Percentiles rank a stretch among this genome's conserved stretches.
Evolutionary conservation across 2,888 invertebrate genomes (phyloP).

Genomic region (Acholoe squamosa): DNA sequence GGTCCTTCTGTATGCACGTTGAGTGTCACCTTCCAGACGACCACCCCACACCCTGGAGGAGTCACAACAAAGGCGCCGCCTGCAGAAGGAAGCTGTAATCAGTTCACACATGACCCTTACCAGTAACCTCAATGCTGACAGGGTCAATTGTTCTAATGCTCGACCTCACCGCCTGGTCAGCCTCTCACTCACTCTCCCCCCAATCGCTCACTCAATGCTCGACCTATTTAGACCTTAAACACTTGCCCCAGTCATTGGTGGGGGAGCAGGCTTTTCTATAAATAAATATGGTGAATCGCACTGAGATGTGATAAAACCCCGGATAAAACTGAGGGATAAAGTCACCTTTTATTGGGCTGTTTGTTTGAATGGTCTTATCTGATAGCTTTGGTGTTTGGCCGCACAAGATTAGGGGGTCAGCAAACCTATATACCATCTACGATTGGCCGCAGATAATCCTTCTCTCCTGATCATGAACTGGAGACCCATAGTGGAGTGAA

Average conservation of each 20-base stretch:
- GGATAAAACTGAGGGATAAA: slow-evolving; percentile 26
- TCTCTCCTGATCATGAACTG: too few species aligned
- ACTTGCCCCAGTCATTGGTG: neutral
- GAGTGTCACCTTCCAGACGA: too few species aligned
- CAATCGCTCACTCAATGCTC: neutral
- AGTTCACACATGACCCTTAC: neutral
- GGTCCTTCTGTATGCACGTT: too few species aligned
- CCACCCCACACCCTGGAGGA: neutral
- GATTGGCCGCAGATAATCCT: too few species aligned
- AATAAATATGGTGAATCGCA: slow-evolving; percentile 16
- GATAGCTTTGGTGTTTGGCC: neutral
- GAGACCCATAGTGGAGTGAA: too few species aligned
- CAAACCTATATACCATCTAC: neutral
- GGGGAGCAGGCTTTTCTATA: slow-evolving; percentile 1
- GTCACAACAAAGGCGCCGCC: neutral
- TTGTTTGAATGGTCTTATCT: neutral
- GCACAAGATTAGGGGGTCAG: neutral
- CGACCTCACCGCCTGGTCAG: slow-evolving; percentile 21
- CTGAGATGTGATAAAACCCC: neutral
- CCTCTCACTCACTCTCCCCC: neutral
- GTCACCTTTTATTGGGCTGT: slow-evolving; percentile 3
- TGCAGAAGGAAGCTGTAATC: neutral
- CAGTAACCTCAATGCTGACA: neutral
- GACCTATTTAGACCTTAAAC: slow-evolving; percentile 13
- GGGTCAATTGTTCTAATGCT: slow-evolving; percentile 13